Evolutionary conservation across 2,797 vertebrate species (phyloP).

Genomic region (Cynopterus sphinx): DNA sequence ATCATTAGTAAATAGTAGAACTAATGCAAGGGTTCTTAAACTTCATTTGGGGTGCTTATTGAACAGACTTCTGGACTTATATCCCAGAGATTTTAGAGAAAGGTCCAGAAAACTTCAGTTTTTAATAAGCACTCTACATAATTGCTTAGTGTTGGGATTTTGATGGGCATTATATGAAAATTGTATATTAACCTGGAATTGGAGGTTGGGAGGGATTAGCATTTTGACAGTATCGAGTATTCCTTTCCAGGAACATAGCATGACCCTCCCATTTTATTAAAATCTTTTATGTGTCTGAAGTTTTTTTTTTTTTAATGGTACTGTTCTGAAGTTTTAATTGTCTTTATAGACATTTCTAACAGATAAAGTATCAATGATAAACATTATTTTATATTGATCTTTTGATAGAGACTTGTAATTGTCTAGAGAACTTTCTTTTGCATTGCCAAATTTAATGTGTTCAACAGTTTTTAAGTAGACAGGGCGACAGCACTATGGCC

Average conservation of each 20-base stretch:
- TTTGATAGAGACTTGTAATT: slow-evolving; percentile 34
- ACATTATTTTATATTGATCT: no score
- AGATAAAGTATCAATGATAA: no score
- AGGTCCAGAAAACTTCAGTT: neutral
- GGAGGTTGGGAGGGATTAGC: neutral
- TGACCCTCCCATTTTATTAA: neutral
- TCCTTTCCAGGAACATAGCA: neutral
- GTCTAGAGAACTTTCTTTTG: neutral
- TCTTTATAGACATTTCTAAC: no score
- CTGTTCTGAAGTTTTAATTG: no score
- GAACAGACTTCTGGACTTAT: neutral
- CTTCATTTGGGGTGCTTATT: neutral
- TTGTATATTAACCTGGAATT: neutral
- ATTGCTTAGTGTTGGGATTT: slow-evolving; percentile 19
- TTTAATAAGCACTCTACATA: neutral
- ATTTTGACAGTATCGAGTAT: neutral
- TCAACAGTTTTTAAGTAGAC: neutral
- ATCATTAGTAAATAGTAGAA: neutral
- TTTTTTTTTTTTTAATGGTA: neutral
- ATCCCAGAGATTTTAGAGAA: neutral
- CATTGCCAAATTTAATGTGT: neutral
- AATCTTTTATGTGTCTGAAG: neutral
- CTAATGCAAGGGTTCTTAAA: neutral
- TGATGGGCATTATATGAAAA: neutral
- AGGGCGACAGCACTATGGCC: neutral